Conservation (phyloP, 1,140 invertebrate species). For the Hyles vespertilio region DNA sequence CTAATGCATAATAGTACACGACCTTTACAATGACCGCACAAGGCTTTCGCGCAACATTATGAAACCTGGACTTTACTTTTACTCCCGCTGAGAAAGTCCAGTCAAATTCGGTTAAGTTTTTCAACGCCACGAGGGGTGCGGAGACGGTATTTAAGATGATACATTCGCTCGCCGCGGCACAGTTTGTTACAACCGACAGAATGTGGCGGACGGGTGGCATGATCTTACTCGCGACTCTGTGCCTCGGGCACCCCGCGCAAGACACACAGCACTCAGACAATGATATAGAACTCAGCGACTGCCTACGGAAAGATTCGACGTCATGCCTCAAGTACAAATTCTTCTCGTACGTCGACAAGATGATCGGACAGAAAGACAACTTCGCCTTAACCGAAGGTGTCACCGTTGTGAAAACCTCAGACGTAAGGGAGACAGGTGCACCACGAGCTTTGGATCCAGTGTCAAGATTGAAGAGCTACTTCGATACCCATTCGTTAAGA, state of each 20-base stretch:
- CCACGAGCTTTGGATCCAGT: constrained; percentile 83
- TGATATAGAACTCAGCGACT: constrained; percentile 85
- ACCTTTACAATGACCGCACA: constrained; percentile 47
- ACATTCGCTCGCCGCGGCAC: constrained; percentile 38
- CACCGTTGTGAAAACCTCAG: constrained; percentile 85
- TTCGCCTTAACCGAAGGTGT: constrained; percentile 87
- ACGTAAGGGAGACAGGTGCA: constrained; percentile 81
- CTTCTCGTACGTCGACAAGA: constrained; percentile 88
- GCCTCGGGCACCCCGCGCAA: constrained; percentile 80
- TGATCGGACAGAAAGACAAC: constrained; percentile 84
- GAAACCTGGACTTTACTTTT: constrained; percentile 68
- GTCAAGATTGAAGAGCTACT: constrained; percentile 82
- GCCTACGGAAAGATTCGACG: constrained; percentile 86
- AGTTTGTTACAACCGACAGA: constrained; percentile 37
- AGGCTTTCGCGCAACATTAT: constrained; percentile 58
- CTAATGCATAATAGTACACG: constrained; percentile 25
- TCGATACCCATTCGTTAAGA: constrained; percentile 86
- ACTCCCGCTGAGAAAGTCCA: constrained; percentile 66
- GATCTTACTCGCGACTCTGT: constrained; percentile 71
- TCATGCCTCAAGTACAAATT: constrained; percentile 90
- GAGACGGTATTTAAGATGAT: constrained; percentile 52
- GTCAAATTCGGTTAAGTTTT: constrained; percentile 20
- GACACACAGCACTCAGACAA: constrained; percentile 81
- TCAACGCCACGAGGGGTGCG: constrained; percentile 51
- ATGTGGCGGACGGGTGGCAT: constrained; percentile 69